Evolutionary conservation across 2,797 vertebrate genomes (phyloP).

Genomic region (Dendrocincla tyrannina): DNA sequence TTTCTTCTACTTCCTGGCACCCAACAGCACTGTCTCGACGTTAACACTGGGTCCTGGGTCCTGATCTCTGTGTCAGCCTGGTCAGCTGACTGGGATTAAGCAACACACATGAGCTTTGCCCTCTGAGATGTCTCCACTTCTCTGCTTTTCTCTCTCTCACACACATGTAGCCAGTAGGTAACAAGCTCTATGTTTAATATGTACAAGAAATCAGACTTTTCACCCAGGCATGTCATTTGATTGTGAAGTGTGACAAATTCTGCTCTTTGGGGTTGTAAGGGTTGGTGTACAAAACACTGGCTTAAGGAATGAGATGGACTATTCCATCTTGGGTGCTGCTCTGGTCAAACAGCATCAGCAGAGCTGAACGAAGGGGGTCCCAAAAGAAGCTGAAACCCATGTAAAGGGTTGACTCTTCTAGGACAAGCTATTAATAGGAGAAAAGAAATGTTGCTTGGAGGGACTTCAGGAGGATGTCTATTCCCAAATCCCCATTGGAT

Average conservation of each 20-base stretch:
- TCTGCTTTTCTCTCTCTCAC: not conserved
- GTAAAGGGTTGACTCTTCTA: not conserved
- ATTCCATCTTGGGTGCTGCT: not conserved
- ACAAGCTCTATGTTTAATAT: not conserved
- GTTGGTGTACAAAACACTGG: not conserved
- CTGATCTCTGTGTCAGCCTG: not conserved
- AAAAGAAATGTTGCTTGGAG: not conserved
- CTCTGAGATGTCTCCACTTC: not conserved
- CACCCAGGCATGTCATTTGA: not conserved
- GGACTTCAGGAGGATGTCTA: slow-evolving; percentile 1
- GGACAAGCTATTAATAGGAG: not conserved
- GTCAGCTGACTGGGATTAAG: not conserved
- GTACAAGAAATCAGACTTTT: not conserved
- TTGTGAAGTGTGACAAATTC: not conserved
- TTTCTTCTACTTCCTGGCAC: not conserved
- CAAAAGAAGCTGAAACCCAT: not conserved
- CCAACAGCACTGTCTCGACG: not conserved
- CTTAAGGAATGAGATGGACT: not conserved
- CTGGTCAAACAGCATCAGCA: not conserved
- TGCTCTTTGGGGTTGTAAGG: rapidly evolving
- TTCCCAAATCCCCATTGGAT: slow-evolving; percentile 2
- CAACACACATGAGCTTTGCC: not conserved
- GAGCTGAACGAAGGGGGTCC: not conserved
- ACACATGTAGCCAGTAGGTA: not conserved
- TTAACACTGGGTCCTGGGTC: not conserved